phyloP scores from a whole-genome alignment of 1,140 invertebrate genomes.

The Hyles euphorbiae region DNA sequence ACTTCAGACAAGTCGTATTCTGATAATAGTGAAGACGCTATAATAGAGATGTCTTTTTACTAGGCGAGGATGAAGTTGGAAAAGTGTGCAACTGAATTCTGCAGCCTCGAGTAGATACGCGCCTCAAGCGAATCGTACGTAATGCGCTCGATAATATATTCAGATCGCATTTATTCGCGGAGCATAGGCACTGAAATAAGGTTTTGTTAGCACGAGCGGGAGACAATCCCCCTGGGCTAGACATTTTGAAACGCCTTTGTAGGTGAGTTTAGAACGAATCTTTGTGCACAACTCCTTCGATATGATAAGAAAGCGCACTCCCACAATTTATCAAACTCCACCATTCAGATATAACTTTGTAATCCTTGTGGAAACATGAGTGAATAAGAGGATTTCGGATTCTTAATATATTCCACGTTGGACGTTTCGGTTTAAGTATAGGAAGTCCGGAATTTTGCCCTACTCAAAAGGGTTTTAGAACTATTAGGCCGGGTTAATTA shows the following conservation, averaged over 20 bases:
- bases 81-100: slow-evolving; percentile 59
- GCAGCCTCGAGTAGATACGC: slow-evolving; percentile 39
- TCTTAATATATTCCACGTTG: no score
- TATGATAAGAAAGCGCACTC: no score
- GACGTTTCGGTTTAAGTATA: no score
- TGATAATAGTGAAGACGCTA: slow-evolving; percentile 19
- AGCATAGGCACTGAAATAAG: slow-evolving; percentile 60
- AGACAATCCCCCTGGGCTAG: slow-evolving; percentile 50
- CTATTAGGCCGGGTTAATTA: no score
- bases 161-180: slow-evolving; percentile 62
- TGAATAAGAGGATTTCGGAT: no score
- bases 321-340: no score
- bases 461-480: no score
- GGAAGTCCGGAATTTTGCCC: no score
- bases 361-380: no score
- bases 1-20: slow-evolving; percentile 12
- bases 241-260: slow-evolving; percentile 40
- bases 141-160: slow-evolving; percentile 69
- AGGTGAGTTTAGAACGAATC: slow-evolving; percentile 16
- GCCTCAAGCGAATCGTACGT: slow-evolving; percentile 57
- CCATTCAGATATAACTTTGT: no score
- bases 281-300: no score
- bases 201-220: slow-evolving; percentile 48
- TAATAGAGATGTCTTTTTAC: slow-evolving; percentile 32
- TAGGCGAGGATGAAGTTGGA: slow-evolving; percentile 45